These are phyloP conservation scores for Numida meleagris DNA, from an alignment of 2,113 vertebrate genomes.

Conservation along the genomic window DNA sequence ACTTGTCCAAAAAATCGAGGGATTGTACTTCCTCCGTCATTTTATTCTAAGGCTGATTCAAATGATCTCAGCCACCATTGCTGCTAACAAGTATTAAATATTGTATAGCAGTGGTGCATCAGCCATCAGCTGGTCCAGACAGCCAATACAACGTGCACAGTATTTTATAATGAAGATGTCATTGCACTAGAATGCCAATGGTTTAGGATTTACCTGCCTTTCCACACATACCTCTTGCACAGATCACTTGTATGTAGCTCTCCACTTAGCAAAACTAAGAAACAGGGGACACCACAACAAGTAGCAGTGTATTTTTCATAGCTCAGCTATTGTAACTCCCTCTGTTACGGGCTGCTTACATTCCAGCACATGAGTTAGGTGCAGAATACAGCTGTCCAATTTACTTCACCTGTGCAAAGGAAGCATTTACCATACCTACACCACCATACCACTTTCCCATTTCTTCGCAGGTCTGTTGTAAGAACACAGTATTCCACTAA, in stretches of 20 bases:
- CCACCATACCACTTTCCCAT: not conserved
- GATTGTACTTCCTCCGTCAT: not conserved
- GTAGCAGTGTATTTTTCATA: not conserved
- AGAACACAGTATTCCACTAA: not conserved
- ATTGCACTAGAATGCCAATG: not conserved
- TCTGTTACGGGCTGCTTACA: not conserved
- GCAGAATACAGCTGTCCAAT: not conserved
- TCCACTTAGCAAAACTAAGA: not conserved
- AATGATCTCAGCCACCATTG: not conserved
- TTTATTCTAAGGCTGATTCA: not conserved
- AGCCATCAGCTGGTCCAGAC: not conserved
- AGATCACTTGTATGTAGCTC: not conserved
- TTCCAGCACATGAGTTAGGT: not conserved
- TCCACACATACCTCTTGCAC: not conserved
- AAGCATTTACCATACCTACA: not conserved
- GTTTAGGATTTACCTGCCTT: not conserved
- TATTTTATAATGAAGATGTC: not conserved
- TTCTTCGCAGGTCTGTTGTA: not conserved
- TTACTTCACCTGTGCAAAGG: not conserved
- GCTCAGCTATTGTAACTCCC: not conserved
- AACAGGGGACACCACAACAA: not conserved
- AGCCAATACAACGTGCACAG: not conserved
- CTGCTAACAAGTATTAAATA: not conserved
- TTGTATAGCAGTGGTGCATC: not conserved
- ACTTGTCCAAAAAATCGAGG: not conserved